Base-by-base conservation (phyloP, 1,140 invertebrate genomes). In the Chironomus tepperi region DNA sequence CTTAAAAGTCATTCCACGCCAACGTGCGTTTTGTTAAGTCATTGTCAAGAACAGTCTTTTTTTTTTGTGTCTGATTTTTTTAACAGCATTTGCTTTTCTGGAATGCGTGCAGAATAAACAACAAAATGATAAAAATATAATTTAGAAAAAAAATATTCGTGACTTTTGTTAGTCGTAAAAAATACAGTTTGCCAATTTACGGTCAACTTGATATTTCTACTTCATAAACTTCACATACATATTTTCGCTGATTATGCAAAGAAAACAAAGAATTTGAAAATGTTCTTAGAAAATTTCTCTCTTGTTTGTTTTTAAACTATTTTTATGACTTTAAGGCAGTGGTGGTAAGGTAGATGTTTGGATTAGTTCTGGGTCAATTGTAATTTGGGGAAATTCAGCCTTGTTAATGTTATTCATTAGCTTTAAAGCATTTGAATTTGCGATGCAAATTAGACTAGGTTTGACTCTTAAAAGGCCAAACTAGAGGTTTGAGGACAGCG, bases 21-120 rank as follows among this genome's bases (percentile, higher is more conserved):
- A 57, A 57, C 47, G 47, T 57, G 47, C 47, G 47, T 57, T 57
- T 57, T n/a, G 47, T 57, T n/a, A n/a, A 57, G 10, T 57, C 47
- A 57, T 57, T 57, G 47, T 57, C 47, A 57, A 57, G 47, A 57
- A 57, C 47, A 57, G 15, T n/a, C n/a, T n/a, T n/a, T n/a, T n/a
- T n/a, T n/a, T n/a, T n/a, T 34, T 34, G 24, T 34, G 2, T 34
- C 24, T 34, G 5, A 34, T 5, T 34, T 34, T 34, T 34, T 34
- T 5, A 57, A 57, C 47, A 57, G 5, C 1, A 34, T 34, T 34
- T 34, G 1, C 1, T 34, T 34, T 34, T 34, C 24, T 57, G 47
- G 47, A 57, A 57, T 57, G 47, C 47, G 47, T 57, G 47, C 47
- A 57, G n/a, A 57, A 57, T 34, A 57, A 57, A 57, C n/a, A 15